Evolutionary conservation across 2,797 vertebrate species (phyloP).

Genomic region (Odontamblyopus rebecca): DNA sequence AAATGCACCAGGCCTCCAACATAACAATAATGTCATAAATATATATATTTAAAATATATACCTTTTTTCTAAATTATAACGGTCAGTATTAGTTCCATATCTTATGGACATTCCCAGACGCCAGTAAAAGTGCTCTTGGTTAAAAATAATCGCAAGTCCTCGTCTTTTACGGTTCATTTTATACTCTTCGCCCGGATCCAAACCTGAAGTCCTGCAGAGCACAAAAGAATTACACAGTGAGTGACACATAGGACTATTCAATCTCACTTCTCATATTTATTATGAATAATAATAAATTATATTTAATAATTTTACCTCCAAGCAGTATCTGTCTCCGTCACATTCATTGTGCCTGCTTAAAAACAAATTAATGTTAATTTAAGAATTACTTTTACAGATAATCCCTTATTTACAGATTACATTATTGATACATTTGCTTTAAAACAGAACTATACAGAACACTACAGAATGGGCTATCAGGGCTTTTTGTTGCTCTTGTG

Average conservation of each 20-base stretch:
- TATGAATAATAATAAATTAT: not conserved
- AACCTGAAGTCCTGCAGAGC: conserved; percentile 36
- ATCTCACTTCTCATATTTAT: not conserved
- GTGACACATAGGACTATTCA: not conserved
- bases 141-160: conserved; percentile 92
- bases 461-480: not conserved
- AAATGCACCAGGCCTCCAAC: not conserved
- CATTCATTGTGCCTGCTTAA: conserved; percentile 66
- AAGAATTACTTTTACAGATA: not conserved
- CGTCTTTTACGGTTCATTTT: conserved; percentile 85
- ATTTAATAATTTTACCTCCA: conserved; percentile 71
- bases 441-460: not conserved
- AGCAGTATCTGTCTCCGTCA: conserved; percentile 79
- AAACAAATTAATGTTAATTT: conserved; percentile 41
- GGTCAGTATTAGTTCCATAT: conserved; percentile 83
- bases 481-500: conserved; percentile 18
- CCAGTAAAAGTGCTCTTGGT: conserved; percentile 91
- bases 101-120: conserved; percentile 70
- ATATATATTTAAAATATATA: conserved; percentile 37
- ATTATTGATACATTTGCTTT: not conserved
- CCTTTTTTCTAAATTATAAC: conserved; percentile 80
- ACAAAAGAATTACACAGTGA: not conserved
- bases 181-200: conserved; percentile 86
- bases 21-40: not conserved
- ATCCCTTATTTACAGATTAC: not conserved